phyloP scores from a whole-genome alignment of 2,888 invertebrate genomes.

The Melipona bicolor region DNA sequence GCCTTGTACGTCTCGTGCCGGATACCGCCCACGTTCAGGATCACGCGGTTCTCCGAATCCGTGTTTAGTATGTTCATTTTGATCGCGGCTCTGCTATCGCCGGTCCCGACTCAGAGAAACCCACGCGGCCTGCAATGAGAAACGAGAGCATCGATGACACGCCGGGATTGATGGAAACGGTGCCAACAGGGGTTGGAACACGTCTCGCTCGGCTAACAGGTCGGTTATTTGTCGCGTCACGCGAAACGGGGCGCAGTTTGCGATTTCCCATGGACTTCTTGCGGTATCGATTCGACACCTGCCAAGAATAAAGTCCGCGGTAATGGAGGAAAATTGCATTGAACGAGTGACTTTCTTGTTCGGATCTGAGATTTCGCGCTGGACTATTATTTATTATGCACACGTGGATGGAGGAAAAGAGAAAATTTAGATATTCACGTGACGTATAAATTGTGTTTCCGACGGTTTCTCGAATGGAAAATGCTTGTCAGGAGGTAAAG shows the following conservation, averaged over 20 bases:
- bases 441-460: no score
- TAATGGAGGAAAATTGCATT: no score
- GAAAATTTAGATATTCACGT: no score
- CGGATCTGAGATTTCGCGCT: no score
- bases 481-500: no score
- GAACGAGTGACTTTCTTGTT: no score
- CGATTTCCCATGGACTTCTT: neutral
- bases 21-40: constrained; percentile 99
- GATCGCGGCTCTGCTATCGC: constrained; percentile 82
- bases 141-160: neutral
- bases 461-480: no score
- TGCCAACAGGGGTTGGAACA: neutral
- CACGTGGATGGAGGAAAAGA: no score
- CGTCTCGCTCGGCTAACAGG: neutral
- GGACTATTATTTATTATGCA: no score
- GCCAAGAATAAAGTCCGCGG: neutral
- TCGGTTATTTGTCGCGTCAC: neutral
- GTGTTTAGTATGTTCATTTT: constrained; percentile 95
- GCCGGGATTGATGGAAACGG: neutral
- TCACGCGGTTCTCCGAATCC: constrained; percentile 99
- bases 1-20: constrained; percentile 98
- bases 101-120: constrained; percentile 76
- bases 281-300: neutral
- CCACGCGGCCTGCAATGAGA: constrained; percentile 75
- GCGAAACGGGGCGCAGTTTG: constrained; percentile 2